Evolutionary conservation across 2,797 vertebrate genomes (phyloP), one percentile per base, ranked within the genome.

Genomic region (Apodemus agrarius): DNA sequence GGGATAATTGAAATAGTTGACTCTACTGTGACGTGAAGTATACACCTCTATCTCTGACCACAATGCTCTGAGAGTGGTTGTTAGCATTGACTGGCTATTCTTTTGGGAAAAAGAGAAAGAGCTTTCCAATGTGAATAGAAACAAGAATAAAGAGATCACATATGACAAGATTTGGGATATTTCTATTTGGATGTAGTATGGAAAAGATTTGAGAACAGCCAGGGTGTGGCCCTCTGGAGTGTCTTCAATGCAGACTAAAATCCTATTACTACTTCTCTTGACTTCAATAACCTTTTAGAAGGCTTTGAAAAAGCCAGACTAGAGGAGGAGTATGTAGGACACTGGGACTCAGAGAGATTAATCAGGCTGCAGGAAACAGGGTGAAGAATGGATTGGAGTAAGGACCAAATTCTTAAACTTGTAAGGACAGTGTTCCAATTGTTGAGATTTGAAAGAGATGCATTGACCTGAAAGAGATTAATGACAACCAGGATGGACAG

Each of bases 401-500:
- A 29, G 8, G 3, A 61, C 63, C 86, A 78, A 80, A 78, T 34
- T n/a, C 17, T 76, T 86, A 84, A 93, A 67, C 80, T 90, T 61
- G 59, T 43, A 65, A 87, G 61, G 46, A 94, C 80, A 92, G 54
- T 90, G 75, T 54, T 76, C 72, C 26, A 34, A 8, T 94, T 93
- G 94, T 96, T 94, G 83, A 40, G 63, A 83, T 46, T 89, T 79
- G 72, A 84, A 96, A 72, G 74, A 91, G 93, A 76, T 78, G 37
- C 37, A 43, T 13, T 96, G 93, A 94, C 63, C 65, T 85, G 72
- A 19, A 90, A 57, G 59, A 96, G 84, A 96, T 61, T 89, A 93
- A 91, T 94, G 92, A n/a, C 57, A 83, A 19, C 52, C 24, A 34
- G 61, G 79, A 80, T 54, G 52, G 65, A 95, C 76, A 92, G 37